Percentiles rank a stretch among this genome's conserved stretches.
Evolutionary conservation across 2,113 vertebrate genomes (phyloP).

Genomic region (Numenius arquata): DNA sequence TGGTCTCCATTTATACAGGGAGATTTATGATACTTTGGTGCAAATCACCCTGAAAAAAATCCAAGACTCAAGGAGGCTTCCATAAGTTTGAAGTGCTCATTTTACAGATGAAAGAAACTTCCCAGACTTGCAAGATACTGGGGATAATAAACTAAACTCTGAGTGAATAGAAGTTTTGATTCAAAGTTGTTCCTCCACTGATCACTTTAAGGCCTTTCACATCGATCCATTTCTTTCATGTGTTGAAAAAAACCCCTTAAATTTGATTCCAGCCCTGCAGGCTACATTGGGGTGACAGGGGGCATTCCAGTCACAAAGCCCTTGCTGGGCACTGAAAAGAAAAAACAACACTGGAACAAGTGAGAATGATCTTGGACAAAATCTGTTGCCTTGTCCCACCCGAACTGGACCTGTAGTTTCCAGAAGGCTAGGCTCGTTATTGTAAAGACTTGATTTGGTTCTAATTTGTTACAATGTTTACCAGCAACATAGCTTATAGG

Average conservation of each 20-base stretch:
- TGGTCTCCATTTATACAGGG: not conserved
- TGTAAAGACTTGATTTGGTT: not conserved
- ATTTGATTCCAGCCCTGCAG: not conserved
- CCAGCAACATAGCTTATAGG: rapidly evolving
- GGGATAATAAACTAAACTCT: not conserved
- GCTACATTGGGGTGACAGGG: not conserved
- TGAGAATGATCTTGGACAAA: not conserved
- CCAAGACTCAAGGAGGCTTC: not conserved
- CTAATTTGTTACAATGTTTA: not conserved
- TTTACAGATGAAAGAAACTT: not conserved
- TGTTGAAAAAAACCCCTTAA: not conserved
- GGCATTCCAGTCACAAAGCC: not conserved
- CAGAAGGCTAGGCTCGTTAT: not conserved
- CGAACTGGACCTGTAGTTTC: not conserved
- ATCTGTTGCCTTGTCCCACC: not conserved
- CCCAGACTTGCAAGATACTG: not conserved
- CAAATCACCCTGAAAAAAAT: not conserved
- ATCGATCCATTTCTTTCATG: not conserved
- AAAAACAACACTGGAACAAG: rapidly evolving
- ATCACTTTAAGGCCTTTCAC: not conserved
- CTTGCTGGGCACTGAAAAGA: not conserved
- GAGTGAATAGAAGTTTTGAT: not conserved
- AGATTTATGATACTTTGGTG: not conserved
- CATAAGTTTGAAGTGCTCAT: not conserved
- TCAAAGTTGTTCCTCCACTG: not conserved